Percentiles rank a stretch among this genome's conserved stretches.
Evolutionary conservation across 2,797 vertebrate species (phyloP).

Genomic region (Manis crassicaudata): DNA sequence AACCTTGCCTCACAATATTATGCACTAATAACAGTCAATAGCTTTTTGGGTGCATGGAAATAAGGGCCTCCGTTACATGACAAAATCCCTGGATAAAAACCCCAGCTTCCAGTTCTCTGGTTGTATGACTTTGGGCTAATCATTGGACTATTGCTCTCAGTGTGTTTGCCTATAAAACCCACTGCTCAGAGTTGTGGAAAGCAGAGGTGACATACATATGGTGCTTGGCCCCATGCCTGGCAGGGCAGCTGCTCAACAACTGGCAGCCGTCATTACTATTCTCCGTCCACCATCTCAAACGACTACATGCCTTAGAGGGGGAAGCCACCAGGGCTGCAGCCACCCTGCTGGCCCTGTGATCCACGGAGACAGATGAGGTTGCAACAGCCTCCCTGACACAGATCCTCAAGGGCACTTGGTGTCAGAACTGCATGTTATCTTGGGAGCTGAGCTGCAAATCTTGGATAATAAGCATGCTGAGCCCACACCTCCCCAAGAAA

Average conservation of each 20-base stretch:
- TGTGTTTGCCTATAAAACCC: background rate
- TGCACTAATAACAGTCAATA: background rate
- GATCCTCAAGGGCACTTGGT: background rate
- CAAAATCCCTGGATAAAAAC: background rate
- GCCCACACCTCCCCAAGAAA: background rate
- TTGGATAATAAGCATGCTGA: background rate
- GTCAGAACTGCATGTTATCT: background rate
- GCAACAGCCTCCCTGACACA: background rate
- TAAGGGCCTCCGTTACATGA: background rate
- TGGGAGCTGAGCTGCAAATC: background rate
- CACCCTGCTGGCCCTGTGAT: background rate
- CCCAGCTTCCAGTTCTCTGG: background rate
- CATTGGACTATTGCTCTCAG: background rate
- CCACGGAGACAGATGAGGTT: background rate
- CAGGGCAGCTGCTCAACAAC: background rate
- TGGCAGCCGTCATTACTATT: background rate
- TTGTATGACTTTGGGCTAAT: background rate
- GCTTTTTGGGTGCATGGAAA: background rate
- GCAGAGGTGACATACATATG: fast-evolving
- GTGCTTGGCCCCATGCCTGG: background rate
- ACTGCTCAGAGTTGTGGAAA: background rate
- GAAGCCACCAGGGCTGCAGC: background rate
- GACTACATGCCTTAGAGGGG: background rate
- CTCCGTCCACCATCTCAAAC: background rate
- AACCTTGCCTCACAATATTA: background rate